Conservation (phyloP, 1,140 invertebrate species). For the Diachasma alloeum region DNA sequence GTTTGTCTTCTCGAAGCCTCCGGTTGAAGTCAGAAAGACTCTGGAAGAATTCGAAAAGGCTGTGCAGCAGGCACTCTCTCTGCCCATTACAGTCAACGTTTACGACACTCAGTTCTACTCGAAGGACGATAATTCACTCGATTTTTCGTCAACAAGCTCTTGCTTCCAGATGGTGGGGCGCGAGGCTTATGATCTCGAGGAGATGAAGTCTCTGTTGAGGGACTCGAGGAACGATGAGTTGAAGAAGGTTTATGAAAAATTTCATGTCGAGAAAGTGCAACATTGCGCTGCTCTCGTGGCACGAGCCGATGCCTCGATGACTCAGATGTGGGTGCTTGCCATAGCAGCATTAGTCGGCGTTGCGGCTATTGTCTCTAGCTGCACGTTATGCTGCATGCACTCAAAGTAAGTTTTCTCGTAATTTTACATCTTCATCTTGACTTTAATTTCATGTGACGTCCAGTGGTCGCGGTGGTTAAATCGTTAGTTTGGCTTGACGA, state of each 20-base stretch:
- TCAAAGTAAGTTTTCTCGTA: constrained; percentile 64
- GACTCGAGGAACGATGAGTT: constrained; percentile 66
- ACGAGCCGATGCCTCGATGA: constrained; percentile 68
- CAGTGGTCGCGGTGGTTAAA: too few relatives aligned
- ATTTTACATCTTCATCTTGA: not conserved
- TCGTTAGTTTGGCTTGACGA: too few relatives aligned
- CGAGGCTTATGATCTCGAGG: constrained; percentile 66
- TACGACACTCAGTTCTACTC: constrained; percentile 80
- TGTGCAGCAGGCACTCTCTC: constrained; percentile 68
- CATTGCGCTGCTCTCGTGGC: constrained; percentile 67
- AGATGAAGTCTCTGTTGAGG: constrained; percentile 69
- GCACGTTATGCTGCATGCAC: constrained; percentile 72
- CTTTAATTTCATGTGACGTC: not conserved
- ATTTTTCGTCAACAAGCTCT: constrained; percentile 77
- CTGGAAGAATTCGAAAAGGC: constrained; percentile 70
- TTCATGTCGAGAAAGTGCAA: constrained; percentile 70
- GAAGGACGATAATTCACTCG: constrained; percentile 74
- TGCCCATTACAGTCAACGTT: constrained; percentile 74
- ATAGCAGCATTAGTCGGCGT: constrained; percentile 72
- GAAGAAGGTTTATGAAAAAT: constrained; percentile 70
- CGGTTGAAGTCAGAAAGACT: constrained; percentile 69
- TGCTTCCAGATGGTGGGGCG: constrained; percentile 76
- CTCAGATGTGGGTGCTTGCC: constrained; percentile 73
- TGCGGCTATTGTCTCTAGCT: constrained; percentile 69
- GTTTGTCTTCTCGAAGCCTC: constrained; percentile 75